Conservation (phyloP, 2,888 invertebrate genomes). For the Trissonchulus latispiculum region DNA sequence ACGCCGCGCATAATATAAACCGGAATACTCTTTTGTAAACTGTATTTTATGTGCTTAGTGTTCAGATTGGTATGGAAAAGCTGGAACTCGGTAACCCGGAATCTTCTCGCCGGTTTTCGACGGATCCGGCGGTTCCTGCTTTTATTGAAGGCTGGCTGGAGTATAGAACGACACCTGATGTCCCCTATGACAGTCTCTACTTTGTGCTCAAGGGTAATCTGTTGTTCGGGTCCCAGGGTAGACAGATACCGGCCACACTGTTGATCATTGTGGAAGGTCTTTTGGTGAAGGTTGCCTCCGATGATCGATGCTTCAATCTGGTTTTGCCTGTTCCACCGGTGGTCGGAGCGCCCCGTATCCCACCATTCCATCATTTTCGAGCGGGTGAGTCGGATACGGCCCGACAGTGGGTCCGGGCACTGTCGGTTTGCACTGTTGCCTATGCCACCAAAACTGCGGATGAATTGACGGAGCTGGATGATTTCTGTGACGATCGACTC, state of each 20-base stretch:
- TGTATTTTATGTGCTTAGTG: too few species aligned
- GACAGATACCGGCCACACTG: not conserved
- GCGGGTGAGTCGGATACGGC: not conserved
- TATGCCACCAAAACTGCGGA: not conserved
- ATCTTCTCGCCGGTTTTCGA: not conserved
- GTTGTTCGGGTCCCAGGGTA: not conserved
- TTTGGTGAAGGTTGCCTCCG: not conserved
- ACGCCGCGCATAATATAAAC: too few species aligned
- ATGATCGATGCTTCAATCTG: not conserved
- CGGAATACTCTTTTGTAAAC: too few species aligned
- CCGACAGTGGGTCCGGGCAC: not conserved
- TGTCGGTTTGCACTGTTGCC: not conserved
- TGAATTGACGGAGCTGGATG: too few species aligned
- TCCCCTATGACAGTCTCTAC: not conserved
- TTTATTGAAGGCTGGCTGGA: not conserved
- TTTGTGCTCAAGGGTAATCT: not conserved
- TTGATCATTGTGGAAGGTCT: not conserved
- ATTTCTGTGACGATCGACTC: too few species aligned
- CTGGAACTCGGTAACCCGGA: not conserved
- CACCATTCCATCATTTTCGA: not conserved
- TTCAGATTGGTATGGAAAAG: too few species aligned
- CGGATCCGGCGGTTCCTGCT: not conserved
- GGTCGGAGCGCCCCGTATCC: not conserved
- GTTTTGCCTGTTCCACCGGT: not conserved
- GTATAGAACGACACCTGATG: not conserved